Evolutionary conservation across 1,140 invertebrate genomes (phyloP).

Genomic region (Watersipora subatra): DNA sequence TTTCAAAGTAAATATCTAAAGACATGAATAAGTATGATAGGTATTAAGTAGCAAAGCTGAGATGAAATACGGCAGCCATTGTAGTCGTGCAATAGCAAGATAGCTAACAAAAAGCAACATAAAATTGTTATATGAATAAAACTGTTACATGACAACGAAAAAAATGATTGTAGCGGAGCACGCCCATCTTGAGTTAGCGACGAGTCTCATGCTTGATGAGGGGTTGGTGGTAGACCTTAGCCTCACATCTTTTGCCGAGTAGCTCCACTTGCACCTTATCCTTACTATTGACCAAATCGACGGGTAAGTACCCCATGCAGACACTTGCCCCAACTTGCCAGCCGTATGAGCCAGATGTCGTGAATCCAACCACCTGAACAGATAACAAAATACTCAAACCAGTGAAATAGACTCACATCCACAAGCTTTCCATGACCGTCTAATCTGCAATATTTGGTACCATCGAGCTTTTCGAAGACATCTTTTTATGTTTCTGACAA

Average conservation of each 20-base stretch:
- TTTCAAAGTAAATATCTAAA: too few species aligned
- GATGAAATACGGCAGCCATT: too few species aligned
- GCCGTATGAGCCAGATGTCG: constrained; percentile 33
- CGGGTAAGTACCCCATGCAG: constrained; percentile 33
- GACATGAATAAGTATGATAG: too few species aligned
- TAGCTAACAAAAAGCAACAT: too few species aligned
- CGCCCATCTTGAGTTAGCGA: too few species aligned
- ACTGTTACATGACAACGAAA: too few species aligned
- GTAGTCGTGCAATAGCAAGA: too few species aligned
- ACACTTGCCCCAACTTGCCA: constrained; percentile 20
- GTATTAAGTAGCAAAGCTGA: too few species aligned
- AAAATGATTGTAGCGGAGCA: too few species aligned
- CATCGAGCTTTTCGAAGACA: neutral
- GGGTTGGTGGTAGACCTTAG: constrained; percentile 15
- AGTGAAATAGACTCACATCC: constrained; percentile 5
- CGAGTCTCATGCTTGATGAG: neutral
- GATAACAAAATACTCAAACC: constrained; percentile 1
- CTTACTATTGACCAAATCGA: constrained; percentile 18
- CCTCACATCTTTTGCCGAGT: constrained; percentile 19
- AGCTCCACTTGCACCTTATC: constrained; percentile 27
- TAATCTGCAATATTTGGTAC: too few species aligned
- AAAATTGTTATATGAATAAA: too few species aligned
- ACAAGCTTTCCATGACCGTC: neutral
- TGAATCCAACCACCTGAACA: constrained; percentile 30
- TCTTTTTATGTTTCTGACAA: neutral